Percentiles rank a stretch among this genome's conserved stretches.
Evolutionary conservation across 2,888 invertebrate genomes (phyloP).

Genomic region (Vesta saturnalis): DNA sequence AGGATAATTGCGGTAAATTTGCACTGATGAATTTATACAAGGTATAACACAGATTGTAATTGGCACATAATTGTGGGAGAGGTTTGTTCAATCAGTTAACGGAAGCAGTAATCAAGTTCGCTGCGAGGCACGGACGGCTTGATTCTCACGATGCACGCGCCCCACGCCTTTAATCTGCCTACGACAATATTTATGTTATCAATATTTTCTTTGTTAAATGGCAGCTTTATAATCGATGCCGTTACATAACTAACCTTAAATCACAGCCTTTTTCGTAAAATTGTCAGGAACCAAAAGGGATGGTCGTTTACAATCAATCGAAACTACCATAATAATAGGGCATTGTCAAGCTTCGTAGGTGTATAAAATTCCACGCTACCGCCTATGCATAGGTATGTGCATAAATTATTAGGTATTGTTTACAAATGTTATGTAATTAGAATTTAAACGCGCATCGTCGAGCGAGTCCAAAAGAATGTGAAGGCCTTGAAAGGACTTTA

Average conservation of each 20-base stretch:
- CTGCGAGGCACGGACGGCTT: conserved; percentile 52
- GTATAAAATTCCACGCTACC: conserved; percentile 29
- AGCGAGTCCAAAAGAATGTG: conserved; percentile 34
- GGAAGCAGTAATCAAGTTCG: conserved; percentile 59
- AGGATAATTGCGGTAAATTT: conserved; percentile 11
- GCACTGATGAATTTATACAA: conserved; percentile 14
- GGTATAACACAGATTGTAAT: conserved; percentile 46
- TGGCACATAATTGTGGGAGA: conserved; percentile 57
- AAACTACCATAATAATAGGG: conserved; percentile 25
- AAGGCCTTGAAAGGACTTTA: conserved; percentile 41
- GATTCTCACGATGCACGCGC: conserved; percentile 62
- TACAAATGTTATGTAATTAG: conserved; percentile 42
- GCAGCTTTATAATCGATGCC: conserved; percentile 27
- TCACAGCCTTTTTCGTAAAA: background rate
- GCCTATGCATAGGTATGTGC: conserved; percentile 35
- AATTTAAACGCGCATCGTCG: conserved; percentile 34
- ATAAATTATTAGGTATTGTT: conserved; percentile 39
- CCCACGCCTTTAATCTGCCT: conserved; percentile 54
- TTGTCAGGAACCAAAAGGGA: background rate
- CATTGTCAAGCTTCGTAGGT: conserved; percentile 35
- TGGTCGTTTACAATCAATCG: conserved; percentile 21
- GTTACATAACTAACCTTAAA: background rate
- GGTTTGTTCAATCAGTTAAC: conserved; percentile 55
- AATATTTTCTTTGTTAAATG: conserved; percentile 29
- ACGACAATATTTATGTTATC: conserved; percentile 31